Evolutionary conservation across 2,113 vertebrate genomes (phyloP).

Genomic region (Notiomystis cincta): DNA sequence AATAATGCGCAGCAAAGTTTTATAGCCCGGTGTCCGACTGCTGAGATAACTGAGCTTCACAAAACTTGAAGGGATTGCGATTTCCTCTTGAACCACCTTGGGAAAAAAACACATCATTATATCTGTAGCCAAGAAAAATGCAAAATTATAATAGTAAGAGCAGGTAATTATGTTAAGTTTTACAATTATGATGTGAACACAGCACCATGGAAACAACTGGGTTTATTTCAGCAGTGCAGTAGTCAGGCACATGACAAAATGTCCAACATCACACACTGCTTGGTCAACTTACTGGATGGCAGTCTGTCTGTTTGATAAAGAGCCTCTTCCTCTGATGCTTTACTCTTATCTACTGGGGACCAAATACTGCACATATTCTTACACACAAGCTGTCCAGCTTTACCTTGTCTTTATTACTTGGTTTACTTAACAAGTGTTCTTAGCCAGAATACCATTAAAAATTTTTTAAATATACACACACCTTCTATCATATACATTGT

Average conservation of each 20-base stretch:
- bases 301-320: background rate
- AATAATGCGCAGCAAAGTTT: conserved; percentile 88
- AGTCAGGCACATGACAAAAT: background rate
- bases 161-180: background rate
- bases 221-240: background rate
- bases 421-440: background rate
- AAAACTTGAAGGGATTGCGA: conserved; percentile 90
- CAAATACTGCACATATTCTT: background rate
- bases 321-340: background rate
- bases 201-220: background rate
- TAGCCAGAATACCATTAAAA: background rate
- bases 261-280: background rate
- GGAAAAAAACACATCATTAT: background rate
- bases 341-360: background rate
- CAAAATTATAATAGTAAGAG: background rate
- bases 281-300: background rate
- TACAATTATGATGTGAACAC: background rate
- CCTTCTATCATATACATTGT: background rate
- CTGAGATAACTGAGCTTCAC: conserved; percentile 93
- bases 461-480: background rate
- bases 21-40: conserved; percentile 90
- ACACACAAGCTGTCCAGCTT: background rate
- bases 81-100: conserved; percentile 93
- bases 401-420: background rate
- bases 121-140: background rate